A percentile compares a stretch with the other conserved stretches of the same genome.
Conservation (phyloP, 2,797 vertebrate genomes). For the Anisognathus igniventris region DNA sequence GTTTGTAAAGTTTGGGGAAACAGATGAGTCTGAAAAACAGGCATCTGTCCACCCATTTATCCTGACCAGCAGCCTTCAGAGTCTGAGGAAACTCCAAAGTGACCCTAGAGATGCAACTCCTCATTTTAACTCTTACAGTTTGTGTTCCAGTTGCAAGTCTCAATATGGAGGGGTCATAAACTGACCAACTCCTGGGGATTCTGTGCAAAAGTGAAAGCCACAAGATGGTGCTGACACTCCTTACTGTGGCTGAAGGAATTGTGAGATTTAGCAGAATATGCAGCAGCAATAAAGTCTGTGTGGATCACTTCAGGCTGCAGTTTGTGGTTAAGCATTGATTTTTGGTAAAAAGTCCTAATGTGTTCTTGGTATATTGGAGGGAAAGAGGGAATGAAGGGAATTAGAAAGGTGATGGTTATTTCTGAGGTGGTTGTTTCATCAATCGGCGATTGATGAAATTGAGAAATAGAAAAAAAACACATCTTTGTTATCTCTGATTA, state of each 20-base stretch:
- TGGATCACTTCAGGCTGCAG: background rate
- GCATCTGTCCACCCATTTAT: rapidly evolving
- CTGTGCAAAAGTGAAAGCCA: background rate
- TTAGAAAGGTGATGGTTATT: background rate
- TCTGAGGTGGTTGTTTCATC: background rate
- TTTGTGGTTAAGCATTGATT: background rate
- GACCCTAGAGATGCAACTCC: background rate
- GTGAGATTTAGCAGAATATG: background rate
- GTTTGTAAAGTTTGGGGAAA: background rate
- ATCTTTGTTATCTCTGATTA: background rate
- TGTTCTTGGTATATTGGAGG: rapidly evolving
- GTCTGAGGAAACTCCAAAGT: background rate
- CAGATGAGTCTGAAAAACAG: background rate
- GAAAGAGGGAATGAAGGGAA: background rate
- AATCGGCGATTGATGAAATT: background rate
- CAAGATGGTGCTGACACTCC: constrained; percentile 45
- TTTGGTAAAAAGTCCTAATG: background rate
- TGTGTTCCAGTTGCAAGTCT: background rate
- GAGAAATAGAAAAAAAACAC: background rate
- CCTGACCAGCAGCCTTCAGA: background rate
- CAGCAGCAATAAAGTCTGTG: background rate
- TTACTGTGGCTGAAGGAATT: background rate
- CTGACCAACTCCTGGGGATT: background rate
- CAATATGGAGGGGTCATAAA: background rate
- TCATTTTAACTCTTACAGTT: background rate